Evolutionary conservation across 2,888 invertebrate species (phyloP), one percentile per base, ranked within the genome.

Genomic region (Pseudolycoriella hygida): DNA sequence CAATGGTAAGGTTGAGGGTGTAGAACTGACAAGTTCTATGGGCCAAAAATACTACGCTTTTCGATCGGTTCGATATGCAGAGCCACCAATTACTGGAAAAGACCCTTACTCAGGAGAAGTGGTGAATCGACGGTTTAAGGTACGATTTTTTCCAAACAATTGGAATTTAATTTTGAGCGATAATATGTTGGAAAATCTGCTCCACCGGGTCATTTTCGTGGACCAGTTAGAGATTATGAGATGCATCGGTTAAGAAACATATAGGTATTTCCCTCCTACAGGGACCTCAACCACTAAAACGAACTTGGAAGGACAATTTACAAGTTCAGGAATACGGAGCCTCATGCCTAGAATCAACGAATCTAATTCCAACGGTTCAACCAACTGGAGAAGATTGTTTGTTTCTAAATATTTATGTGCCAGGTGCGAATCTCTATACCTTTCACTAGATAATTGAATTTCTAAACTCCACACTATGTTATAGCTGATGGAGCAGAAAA

Each of bases 31-130:
- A 6, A n/a, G 4, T 11, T 40, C 17, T 2, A 5, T 40, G 8
- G 40, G 40, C 12, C n/a, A 40, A 18, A 40, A 40, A 40, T 40
- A 40, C 17, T 40, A 40, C 11, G 17, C 40, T 6, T 40, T 40
- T 11, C 8, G 40, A 40, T 25, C 25, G 5, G 40, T 40, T 40
- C 40, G 17, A 18, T 40, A 40, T 40, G 40, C 40, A 12, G 40
- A 40, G 17, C 6, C 12, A 8, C 40, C 40, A 18, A 40, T 40
- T 15, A 40, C 40, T 18, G 40, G 40, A 5, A 40, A 10, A 3
- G 40, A 40, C 11, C 40, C 40, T 3, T 40, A 40, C 12, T 17
- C 40, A 3, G 40, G 40, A 12, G 18, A 17, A 3, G 12, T 3
- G 12, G 19, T 40, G 3, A 18, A 40, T 11, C 40, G 40, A 8